A percentile compares a stretch with the other conserved stretches of the same genome.
Evolutionary conservation across 2,888 invertebrate genomes (phyloP).

Genomic region (Agapetus fuscipes): DNA sequence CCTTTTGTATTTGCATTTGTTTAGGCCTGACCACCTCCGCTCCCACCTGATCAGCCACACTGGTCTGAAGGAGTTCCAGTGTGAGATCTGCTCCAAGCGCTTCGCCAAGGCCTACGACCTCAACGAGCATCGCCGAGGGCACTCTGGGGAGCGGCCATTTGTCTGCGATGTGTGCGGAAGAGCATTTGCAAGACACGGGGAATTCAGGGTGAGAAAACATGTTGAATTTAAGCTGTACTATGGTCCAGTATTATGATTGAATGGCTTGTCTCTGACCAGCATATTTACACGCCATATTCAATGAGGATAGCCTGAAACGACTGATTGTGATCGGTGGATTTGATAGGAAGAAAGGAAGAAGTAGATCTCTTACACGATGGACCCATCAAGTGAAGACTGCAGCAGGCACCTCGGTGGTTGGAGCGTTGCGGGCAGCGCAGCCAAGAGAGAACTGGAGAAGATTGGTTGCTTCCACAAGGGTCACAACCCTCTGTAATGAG

Average conservation of each 20-base stretch:
- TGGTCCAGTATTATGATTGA: background rate
- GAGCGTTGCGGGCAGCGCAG: too few relatives aligned
- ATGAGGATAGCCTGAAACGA: too few relatives aligned
- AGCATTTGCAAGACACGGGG: constrained; percentile 19
- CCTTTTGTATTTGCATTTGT: background rate
- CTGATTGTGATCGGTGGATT: too few relatives aligned
- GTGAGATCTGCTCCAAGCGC: constrained; percentile 20
- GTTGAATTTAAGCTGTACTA: background rate
- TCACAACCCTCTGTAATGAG: too few relatives aligned
- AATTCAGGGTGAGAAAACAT: constrained; percentile 20
- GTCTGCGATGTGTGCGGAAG: constrained; percentile 14
- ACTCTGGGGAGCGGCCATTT: constrained; percentile 19
- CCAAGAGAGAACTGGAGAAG: too few relatives aligned
- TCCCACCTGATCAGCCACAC: constrained; percentile 20
- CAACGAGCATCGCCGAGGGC: constrained; percentile 18
- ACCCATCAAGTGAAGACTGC: too few relatives aligned
- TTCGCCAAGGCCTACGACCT: constrained; percentile 20
- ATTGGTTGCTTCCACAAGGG: too few relatives aligned
- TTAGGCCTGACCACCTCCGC: constrained; percentile 18
- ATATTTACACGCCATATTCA: too few relatives aligned
- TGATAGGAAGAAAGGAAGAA: too few relatives aligned
- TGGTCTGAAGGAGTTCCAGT: constrained; percentile 21
- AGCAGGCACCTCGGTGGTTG: too few relatives aligned
- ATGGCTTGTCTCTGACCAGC: too few relatives aligned
- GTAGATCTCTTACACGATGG: too few relatives aligned